These are phyloP conservation scores for Agriotes lineatus DNA, from an alignment of 2,888 invertebrate genomes.

Conservation along the genomic window DNA sequence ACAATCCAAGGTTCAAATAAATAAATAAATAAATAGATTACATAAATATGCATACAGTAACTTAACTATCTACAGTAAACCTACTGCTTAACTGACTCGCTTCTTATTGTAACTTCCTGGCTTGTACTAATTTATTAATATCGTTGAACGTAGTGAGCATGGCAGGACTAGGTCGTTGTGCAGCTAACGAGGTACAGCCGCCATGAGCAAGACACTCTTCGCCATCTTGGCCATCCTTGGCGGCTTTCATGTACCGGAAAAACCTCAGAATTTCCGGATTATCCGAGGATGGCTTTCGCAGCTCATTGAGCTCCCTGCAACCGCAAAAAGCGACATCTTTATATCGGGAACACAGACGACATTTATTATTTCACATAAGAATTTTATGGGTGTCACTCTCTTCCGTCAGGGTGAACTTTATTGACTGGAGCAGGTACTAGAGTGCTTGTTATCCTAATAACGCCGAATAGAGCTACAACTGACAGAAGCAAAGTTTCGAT, in stretches of 20 bases:
- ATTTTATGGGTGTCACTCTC: no score
- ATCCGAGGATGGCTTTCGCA: conserved; percentile 86
- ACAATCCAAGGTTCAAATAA: no score
- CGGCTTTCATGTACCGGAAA: conserved; percentile 92
- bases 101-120: conserved; percentile 72
- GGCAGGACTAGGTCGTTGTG: conserved; percentile 79
- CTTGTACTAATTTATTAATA: conserved; percentile 88
- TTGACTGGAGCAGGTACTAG: no score
- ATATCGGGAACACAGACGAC: no score
- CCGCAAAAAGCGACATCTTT: not conserved
- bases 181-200: conserved; percentile 74
- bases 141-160: conserved; percentile 90
- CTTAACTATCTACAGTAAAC: conserved; percentile 38
- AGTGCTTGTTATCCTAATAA: no score
- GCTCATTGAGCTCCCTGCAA: conserved; percentile 85
- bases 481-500: no score
- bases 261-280: conserved; percentile 89
- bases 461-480: no score
- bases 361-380: no score
- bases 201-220: conserved; percentile 78
- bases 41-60: conserved; percentile 50
- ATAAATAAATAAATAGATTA: conserved; percentile 15
- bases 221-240: conserved; percentile 88
- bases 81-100: conserved; percentile 28
- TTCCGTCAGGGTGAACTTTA: no score